phyloP scores from a whole-genome alignment of 1,140 invertebrate genomes.

The Panagrolaimus sp. region DNA sequence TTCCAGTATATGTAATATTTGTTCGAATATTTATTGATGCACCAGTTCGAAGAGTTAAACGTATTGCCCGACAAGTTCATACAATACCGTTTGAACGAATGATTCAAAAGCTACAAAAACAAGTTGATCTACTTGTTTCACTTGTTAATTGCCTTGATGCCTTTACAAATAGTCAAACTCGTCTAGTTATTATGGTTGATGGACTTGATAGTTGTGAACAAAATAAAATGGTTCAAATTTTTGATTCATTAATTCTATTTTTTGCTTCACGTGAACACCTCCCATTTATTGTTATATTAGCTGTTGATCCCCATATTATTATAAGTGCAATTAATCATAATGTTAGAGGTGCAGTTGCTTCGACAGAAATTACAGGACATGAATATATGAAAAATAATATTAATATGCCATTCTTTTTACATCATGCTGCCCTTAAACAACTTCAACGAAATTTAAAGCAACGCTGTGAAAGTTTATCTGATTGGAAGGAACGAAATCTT shows the following conservation, averaged over 20 bases:
- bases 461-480: conserved; percentile 34
- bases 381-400: conserved; percentile 93
- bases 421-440: conserved; percentile 76
- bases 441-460: conserved; percentile 25
- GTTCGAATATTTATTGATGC: conserved; percentile 67
- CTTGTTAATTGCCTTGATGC: conserved; percentile 65
- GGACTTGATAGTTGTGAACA: conserved; percentile 95
- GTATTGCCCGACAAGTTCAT: conserved; percentile 42
- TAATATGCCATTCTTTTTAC: conserved; percentile 91
- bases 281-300: conserved; percentile 56
- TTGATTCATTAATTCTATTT: conserved; percentile 87
- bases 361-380: conserved; percentile 72
- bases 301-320: conserved; percentile 57
- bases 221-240: conserved; percentile 80
- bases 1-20: conserved; percentile 74
- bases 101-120: conserved; percentile 69
- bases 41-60: conserved; percentile 48
- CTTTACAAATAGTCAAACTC: conserved; percentile 53
- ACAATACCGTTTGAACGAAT: conserved; percentile 56
- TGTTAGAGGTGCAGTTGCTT: conserved; percentile 29
- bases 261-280: conserved; percentile 63
- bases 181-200: conserved; percentile 81
- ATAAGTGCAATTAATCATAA: conserved; percentile 56
- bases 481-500: conserved; percentile 37
- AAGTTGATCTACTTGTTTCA: conserved; percentile 77